phyloP scores from a whole-genome alignment of 2,113 vertebrate species.

The Oceanodroma tethys region DNA sequence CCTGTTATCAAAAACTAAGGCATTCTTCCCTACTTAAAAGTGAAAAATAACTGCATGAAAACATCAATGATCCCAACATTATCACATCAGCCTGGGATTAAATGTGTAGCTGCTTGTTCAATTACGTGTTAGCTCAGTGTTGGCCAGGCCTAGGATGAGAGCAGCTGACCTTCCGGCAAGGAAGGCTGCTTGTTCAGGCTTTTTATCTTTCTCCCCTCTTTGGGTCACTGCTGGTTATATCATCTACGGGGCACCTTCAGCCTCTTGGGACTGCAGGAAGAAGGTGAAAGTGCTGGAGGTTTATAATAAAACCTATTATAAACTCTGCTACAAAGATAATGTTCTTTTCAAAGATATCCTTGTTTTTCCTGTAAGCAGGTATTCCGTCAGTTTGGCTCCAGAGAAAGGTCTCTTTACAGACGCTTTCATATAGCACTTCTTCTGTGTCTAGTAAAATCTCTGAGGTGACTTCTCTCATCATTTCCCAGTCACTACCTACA shows the following conservation, averaged over 20 bases:
- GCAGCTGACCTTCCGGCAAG: neutral
- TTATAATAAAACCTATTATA: conserved; percentile 9
- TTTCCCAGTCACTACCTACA: neutral
- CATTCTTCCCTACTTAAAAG: neutral
- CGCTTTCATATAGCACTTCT: neutral
- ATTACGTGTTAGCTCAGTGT: neutral
- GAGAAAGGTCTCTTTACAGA: neutral
- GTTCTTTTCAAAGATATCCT: neutral
- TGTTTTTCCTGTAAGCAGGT: neutral
- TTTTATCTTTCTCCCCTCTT: neutral
- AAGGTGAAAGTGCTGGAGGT: neutral
- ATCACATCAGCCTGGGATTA: neutral
- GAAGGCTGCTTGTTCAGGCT: neutral
- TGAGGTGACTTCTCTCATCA: neutral
- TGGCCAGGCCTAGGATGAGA: neutral
- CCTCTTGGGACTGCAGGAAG: conserved; percentile 12
- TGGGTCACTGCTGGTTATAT: neutral
- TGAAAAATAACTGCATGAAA: neutral
- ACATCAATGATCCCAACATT: neutral
- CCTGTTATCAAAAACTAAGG: neutral
- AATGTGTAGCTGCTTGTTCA: neutral
- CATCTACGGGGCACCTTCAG: neutral
- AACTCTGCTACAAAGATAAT: neutral
- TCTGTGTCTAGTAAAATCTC: neutral
- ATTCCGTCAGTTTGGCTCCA: neutral